Percentiles rank a stretch among this genome's conserved stretches.
phyloP scores from a whole-genome alignment of 2,888 invertebrate species.

The Axea sp. region DNA sequence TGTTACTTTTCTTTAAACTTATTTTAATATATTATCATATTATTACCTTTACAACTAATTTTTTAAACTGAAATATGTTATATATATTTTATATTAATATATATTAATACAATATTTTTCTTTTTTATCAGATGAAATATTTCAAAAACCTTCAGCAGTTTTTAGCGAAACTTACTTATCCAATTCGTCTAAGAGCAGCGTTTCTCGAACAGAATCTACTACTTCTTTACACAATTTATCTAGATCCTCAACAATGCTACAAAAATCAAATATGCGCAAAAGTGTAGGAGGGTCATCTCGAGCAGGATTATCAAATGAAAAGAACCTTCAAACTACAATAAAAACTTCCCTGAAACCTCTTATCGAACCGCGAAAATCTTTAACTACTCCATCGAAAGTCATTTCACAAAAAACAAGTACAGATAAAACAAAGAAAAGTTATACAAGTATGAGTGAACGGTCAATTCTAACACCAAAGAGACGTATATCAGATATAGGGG shows the following conservation, averaged over 20 bases:
- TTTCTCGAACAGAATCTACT: constrained; percentile 36
- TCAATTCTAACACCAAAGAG: constrained; percentile 4
- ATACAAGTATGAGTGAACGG: constrained; percentile 5
- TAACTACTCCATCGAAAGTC: constrained; percentile 4
- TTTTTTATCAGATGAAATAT: constrained; percentile 38
- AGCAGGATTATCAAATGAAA: constrained; percentile 9
- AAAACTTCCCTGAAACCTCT: constrained; percentile 3
- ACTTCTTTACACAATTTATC: constrained; percentile 28
- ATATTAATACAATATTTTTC: no score
- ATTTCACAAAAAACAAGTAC: background rate
- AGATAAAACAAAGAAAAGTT: constrained; percentile 22
- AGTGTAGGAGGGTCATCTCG: constrained; percentile 11
- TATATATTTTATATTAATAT: no score
- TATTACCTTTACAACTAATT: no score
- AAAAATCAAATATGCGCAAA: constrained; percentile 13
- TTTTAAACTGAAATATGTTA: no score
- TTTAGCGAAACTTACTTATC: constrained; percentile 4
- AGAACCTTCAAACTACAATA: background rate
- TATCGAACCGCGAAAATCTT: background rate
- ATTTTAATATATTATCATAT: no score
- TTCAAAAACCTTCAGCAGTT: constrained; percentile 54
- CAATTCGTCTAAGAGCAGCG: constrained; percentile 5
- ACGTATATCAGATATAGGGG: constrained; percentile 16
- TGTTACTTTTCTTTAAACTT: no score
- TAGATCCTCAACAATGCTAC: constrained; percentile 25